Base-by-base conservation (phyloP, 2,888 invertebrate species). In the Bombyx huttoni region DNA sequence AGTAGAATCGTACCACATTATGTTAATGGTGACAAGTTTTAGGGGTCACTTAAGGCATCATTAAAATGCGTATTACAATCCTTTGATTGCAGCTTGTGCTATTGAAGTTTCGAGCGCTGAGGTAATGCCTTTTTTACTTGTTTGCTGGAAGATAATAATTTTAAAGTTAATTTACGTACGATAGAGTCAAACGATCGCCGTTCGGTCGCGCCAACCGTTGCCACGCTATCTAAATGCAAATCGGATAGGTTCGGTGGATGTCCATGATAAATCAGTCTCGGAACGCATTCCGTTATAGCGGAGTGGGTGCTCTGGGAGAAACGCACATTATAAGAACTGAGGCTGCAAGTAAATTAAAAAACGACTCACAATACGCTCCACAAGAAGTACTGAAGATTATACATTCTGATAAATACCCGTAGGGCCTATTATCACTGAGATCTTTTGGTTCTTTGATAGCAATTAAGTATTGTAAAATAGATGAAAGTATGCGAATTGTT, bases 221-320 rank as follows among this genome's bases (percentile, higher is more conserved):
- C 64, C 62, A 69, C 66, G 78, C 84, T 84, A 86, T 87, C 87
- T 87, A 88, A 86, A 88, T 88, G 87, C 87, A 86, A 88, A 88
- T 88, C 84, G 81, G 81, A 82, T 85, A 83, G 85, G 82, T 83
- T 80, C 80, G 73, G 77, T 81, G 80, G 83, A 82, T 80, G 83
- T 80, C 75, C 74, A 71, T 79, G 75, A 86, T 86, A 87, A 86
- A 87, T 88, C 83, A 86, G 78, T 78, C 75, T 73, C 71, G 61
- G 70, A 60, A 64, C 60, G 62, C 57, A 66, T 67, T 75, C 82
- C 84, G 82, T 81, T 83, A 83, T 72, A 64, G 58, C 55, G 57
- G 58, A 58, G 58, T 56, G 58, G 59, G 58, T 54, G 54, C 54
- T 55, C 56, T 12, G 40, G 7, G 40, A 24, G 24, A 40, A 40